These are phyloP conservation scores for Indicator indicator DNA, from an alignment of 2,113 vertebrate species.

Conservation along the genomic window DNA sequence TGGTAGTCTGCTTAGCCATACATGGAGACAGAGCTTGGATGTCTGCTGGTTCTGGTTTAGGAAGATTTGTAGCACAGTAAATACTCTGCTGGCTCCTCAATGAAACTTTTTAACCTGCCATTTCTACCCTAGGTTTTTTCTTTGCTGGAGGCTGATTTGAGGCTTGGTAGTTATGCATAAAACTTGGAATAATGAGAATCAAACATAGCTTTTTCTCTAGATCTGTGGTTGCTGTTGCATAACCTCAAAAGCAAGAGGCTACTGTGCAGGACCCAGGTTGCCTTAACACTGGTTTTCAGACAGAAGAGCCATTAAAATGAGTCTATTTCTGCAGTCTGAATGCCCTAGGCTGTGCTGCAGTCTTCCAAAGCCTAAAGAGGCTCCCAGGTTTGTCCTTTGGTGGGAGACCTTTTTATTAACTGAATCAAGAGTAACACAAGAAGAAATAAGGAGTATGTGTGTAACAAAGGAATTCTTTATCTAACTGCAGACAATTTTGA, in stretches of 20 bases:
- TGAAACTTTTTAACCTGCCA: neutral
- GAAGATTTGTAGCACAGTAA: neutral
- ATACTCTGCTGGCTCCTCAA: neutral
- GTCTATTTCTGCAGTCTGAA: neutral
- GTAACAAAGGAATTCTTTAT: neutral
- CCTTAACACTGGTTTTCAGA: neutral
- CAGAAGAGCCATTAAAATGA: neutral
- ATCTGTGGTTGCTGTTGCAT: neutral
- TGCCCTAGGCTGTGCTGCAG: neutral
- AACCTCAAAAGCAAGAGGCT: neutral
- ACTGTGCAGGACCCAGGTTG: neutral
- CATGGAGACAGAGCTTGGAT: neutral
- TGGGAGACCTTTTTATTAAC: neutral
- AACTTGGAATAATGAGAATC: neutral
- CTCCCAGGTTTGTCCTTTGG: neutral
- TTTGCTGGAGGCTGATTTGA: neutral
- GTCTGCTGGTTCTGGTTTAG: neutral
- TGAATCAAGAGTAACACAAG: neutral
- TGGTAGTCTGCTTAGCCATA: neutral
- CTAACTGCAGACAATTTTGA: neutral
- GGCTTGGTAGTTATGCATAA: neutral
- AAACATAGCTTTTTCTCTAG: neutral
- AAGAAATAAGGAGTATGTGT: neutral
- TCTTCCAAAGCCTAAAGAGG: neutral
- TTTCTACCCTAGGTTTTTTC: neutral